Evolutionary conservation across 2,113 vertebrate species (phyloP), one percentile per base, ranked within the genome.

Genomic region (Trogon melanurus): DNA sequence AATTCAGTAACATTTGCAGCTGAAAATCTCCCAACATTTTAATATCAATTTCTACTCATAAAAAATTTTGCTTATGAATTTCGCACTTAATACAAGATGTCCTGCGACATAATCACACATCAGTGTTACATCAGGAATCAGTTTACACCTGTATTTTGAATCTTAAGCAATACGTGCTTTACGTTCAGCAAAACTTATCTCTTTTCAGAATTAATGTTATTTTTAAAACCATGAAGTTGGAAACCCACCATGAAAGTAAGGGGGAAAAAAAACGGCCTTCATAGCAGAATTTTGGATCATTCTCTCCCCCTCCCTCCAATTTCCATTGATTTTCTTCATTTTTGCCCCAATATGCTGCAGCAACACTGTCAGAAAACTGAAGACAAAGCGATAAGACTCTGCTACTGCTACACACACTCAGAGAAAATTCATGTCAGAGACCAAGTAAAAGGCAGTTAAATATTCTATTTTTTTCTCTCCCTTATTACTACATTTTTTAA

Each of bases 121-220:
- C 23, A 57, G 16, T 8, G 56, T 80, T 71, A 41, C 5, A 32
- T 8, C 27, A 50, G 17, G 27, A 60, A 69, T 15, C n/a, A 54
- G 12, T 34, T 34, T 74, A 54, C 26, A 30, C 14, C 38, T 41
- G n/a, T 54, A 47, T 75, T 66, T 78, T 3, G 6, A 70, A 70
- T 44, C 25, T 60, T 11, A 20, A 2, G 12, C 13, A 12, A 20
- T 30, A 18, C 1, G 5, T 0, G 1, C 45, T 92, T 62, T 60
- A 80, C 1, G 16, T 22, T 79, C 12, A 19, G 32, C 22, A 70
- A 80, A 74, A 79, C 2, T 51, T 60, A 30, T 1, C 17, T 75
- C 7, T 5, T 82, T 89, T 67, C 36, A 76, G 69, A 60, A 76
- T 14, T 58, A 14, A 32, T 66, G 53, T 66, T 58, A 7, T 27